phyloP scores from a whole-genome alignment of 2,113 vertebrate genomes.

The Phalacrocorax aristotelis region DNA sequence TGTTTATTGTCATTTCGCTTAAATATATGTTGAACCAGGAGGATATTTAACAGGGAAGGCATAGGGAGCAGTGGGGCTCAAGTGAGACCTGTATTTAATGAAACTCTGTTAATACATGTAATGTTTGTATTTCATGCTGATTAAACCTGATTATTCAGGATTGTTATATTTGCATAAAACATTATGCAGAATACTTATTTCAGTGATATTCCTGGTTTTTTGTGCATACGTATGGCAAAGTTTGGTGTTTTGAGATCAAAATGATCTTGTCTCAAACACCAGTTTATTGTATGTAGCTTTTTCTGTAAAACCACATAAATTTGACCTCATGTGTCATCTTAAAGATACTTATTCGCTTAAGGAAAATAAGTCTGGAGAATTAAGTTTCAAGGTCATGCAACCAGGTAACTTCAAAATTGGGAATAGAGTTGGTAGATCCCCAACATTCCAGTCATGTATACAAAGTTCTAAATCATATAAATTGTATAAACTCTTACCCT shows the following conservation, averaged over 20 bases:
- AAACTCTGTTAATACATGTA: not conserved
- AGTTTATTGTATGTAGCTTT: not conserved
- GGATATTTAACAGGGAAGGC: not conserved
- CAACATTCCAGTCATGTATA: not conserved
- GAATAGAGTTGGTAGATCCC: not conserved
- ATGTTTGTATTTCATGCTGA: not conserved
- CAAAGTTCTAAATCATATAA: not conserved
- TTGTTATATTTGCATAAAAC: not conserved
- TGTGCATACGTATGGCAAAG: not conserved
- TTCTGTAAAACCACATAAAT: not conserved
- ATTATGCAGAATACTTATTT: not conserved
- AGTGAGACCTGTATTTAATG: not conserved
- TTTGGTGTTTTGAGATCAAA: not conserved
- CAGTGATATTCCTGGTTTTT: not conserved
- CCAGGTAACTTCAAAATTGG: not conserved
- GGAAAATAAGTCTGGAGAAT: not conserved
- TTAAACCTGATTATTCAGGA: not conserved
- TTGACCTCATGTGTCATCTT: not conserved
- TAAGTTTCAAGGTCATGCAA: not conserved
- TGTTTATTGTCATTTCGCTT: not conserved
- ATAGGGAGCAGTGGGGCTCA: not conserved
- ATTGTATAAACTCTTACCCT: not conserved
- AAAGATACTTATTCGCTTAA: not conserved
- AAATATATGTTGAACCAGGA: not conserved
- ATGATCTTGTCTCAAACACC: not conserved